phyloP scores from a whole-genome alignment of 2,888 invertebrate species.

The Troides aeacus region DNA sequence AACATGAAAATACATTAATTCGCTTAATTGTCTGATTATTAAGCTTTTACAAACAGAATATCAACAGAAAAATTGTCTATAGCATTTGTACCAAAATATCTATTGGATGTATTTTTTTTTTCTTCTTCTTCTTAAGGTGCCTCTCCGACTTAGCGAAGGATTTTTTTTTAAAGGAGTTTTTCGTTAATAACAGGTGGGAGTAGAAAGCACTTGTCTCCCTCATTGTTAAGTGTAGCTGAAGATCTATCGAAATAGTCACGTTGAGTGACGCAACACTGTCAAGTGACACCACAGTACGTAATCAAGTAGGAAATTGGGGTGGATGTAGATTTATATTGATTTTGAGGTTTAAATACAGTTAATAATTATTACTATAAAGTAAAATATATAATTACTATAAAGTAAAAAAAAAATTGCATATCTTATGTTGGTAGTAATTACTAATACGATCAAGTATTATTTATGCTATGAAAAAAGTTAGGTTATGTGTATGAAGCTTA shows the following conservation, averaged over 20 bases:
- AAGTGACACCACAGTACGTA: slow-evolving; percentile 6
- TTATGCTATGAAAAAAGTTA: too few relatives aligned
- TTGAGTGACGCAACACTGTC: slow-evolving; percentile 11
- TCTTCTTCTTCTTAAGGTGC: too few relatives aligned
- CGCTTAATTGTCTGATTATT: too few relatives aligned
- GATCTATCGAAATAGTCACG: slow-evolving; percentile 20
- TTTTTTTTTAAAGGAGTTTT: background rate
- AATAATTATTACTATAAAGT: background rate
- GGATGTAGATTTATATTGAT: background rate
- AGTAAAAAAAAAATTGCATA: background rate
- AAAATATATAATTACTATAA: background rate
- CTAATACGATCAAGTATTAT: too few relatives aligned
- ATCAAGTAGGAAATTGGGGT: background rate
- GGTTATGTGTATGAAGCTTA: too few relatives aligned
- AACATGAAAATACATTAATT: too few relatives aligned
- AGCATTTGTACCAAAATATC: background rate
- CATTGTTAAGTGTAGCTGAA: slow-evolving; percentile 8
- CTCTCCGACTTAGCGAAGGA: too few relatives aligned
- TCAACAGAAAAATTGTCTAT: background rate
- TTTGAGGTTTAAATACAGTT: background rate
- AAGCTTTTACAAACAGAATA: too few relatives aligned
- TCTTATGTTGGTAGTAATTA: too few relatives aligned
- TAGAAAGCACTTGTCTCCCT: slow-evolving; percentile 2
- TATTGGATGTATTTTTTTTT: background rate
- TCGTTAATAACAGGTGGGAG: slow-evolving; percentile 1